Conservation (phyloP, 2,113 vertebrate species). For the Rhombomys opimus region DNA sequence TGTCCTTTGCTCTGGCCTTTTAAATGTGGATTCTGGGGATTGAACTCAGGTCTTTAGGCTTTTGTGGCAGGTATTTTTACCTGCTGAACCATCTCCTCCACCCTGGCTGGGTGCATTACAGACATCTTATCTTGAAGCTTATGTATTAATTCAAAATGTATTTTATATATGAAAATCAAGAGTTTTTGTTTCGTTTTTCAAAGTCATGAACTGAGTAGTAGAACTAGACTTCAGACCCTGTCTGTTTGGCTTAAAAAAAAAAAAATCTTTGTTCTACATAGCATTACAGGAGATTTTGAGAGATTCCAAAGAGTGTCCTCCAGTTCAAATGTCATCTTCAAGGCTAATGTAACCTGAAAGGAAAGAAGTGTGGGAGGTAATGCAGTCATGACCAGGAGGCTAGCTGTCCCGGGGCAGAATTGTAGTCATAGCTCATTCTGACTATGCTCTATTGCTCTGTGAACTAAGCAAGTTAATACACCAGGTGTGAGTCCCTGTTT, state of each 20-base stretch:
- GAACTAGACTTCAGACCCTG: not conserved
- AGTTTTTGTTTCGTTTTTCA: slow-evolving; percentile 12
- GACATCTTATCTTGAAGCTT: slow-evolving; percentile 19
- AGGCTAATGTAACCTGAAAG: not conserved
- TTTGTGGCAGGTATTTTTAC: not conserved
- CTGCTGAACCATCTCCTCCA: no score
- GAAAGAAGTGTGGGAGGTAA: not conserved
- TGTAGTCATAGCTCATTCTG: not conserved
- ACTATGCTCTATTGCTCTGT: not conserved
- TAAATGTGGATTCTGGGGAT: not conserved
- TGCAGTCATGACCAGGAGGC: not conserved
- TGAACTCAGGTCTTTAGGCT: not conserved
- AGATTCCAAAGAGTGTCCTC: not conserved
- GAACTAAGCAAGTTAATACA: not conserved
- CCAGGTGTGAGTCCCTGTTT: not conserved
- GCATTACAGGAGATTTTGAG: not conserved
- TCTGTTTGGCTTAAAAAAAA: not conserved
- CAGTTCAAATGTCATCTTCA: not conserved
- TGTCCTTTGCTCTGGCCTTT: not conserved
- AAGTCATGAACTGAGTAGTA: not conserved
- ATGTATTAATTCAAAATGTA: not conserved
- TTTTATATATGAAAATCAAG: not conserved
- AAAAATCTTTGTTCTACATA: not conserved
- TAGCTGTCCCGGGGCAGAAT: not conserved
- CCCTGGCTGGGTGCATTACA: not conserved